Base-by-base conservation (phyloP, 2,888 invertebrate genomes). In the Petrolisthes manimaculis region DNA sequence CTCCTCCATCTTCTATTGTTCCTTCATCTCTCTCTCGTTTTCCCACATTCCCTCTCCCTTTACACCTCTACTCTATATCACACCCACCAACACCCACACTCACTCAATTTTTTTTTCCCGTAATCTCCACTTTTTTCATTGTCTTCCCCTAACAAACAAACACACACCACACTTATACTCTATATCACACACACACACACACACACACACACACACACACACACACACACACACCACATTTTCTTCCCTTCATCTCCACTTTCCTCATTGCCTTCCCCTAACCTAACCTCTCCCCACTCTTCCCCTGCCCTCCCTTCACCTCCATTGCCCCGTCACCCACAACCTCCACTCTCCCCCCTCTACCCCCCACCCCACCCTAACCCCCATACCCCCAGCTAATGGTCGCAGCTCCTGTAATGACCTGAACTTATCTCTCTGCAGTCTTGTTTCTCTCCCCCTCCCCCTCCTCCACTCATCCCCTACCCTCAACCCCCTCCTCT, bases 321-420 rank as follows among this genome's bases (percentile, higher is more conserved):
- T 61, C 61, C 14, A 14, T 61, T 14, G 6, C 61, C 61, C 61
- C 14, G 8, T 14, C 21, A 74, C 74, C 9, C 14, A 74, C 5
- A 74, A 14, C n/a, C 74, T n/a, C 74, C 74, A n/a, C 74, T 9
- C 74, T 9, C 21, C 21, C 74, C 24, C 74, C 14, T 9, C 14
- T 67, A 54, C 21, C 67, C 37, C 51, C 21, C 84, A 51, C 71
- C 83, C 69, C 53, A n/a, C 56, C 79, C 55, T 78, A 74, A 84
- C 61, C 78, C 61, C 71, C 51, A 67, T 69, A 69, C 61, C 51
- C 55, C 79, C 69, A 18, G 53, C 85, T 86, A 86, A 86, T 86
- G 85, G 85, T 67, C 71, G 69, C 75, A 24, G 79, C 85, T 24
- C 80, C 69, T 86, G 85, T 86, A 86, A 80, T 86, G 85, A 53